Conservation (phyloP, 2,113 vertebrate genomes). For the Pongo pygmaeus region DNA sequence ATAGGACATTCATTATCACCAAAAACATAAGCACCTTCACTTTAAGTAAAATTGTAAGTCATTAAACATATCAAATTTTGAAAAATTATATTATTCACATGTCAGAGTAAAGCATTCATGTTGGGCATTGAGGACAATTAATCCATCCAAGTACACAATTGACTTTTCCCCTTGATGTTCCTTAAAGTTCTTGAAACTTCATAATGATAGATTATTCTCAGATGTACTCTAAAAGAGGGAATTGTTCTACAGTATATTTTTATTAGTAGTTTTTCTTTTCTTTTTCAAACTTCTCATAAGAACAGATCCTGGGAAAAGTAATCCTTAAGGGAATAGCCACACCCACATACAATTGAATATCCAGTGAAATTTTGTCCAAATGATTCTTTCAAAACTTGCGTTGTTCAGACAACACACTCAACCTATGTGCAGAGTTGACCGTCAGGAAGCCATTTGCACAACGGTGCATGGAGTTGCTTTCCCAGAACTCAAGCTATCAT, state of each 20-base stretch:
- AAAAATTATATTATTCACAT: neutral
- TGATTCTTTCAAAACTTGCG: neutral
- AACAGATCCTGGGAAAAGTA: neutral
- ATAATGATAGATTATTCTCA: neutral
- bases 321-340: neutral
- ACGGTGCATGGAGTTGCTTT: neutral
- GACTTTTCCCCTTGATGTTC: neutral
- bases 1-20: neutral
- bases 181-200: neutral
- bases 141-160: neutral
- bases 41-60: neutral
- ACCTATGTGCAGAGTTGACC: neutral
- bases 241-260: neutral
- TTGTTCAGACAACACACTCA: neutral
- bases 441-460: neutral
- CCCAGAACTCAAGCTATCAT: neutral
- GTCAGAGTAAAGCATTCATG: neutral
- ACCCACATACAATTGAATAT: neutral
- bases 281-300: neutral
- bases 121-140: neutral
- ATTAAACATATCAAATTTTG: neutral
- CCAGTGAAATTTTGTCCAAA: neutral
- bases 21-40: neutral
- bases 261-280: neutral
- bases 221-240: neutral